Evolutionary conservation across 2,797 vertebrate genomes (phyloP).

Genomic region (Aselliscus stoliczkanus): DNA sequence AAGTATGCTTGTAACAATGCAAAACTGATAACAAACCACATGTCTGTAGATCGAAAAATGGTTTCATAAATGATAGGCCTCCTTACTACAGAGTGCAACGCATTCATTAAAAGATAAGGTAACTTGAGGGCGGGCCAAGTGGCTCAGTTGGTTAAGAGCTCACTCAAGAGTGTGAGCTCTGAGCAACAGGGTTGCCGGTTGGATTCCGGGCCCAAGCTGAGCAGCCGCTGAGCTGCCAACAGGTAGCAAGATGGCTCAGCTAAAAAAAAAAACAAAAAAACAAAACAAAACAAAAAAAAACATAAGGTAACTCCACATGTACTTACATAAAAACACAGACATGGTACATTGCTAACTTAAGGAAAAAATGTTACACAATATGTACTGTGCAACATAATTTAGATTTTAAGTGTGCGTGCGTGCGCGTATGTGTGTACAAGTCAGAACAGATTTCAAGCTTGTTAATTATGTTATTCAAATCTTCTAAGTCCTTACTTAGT

Average conservation of each 20-base stretch:
- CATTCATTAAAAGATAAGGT: background rate
- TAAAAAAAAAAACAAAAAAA: too few species aligned
- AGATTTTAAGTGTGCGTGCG: background rate
- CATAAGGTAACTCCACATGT: background rate
- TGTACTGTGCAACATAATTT: background rate
- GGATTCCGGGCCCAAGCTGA: too few species aligned
- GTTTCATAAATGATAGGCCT: background rate
- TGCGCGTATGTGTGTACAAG: background rate
- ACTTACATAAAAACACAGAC: background rate
- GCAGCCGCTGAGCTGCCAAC: too few species aligned
- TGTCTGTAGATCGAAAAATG: background rate
- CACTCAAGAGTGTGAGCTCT: too few species aligned
- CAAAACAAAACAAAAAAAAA: too few species aligned
- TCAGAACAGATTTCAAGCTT: background rate
- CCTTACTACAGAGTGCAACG: background rate
- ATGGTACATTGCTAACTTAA: background rate
- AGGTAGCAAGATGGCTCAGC: too few species aligned
- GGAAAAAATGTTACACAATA: background rate
- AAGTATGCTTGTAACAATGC: background rate
- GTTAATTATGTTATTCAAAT: background rate
- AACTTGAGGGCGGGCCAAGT: too few species aligned
- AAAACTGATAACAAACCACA: background rate
- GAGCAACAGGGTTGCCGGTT: too few species aligned
- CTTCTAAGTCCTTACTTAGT: background rate
- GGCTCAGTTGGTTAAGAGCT: too few species aligned